Evolutionary conservation across 1,140 invertebrate species (phyloP).

Genomic region (Cotesia glomerata): DNA sequence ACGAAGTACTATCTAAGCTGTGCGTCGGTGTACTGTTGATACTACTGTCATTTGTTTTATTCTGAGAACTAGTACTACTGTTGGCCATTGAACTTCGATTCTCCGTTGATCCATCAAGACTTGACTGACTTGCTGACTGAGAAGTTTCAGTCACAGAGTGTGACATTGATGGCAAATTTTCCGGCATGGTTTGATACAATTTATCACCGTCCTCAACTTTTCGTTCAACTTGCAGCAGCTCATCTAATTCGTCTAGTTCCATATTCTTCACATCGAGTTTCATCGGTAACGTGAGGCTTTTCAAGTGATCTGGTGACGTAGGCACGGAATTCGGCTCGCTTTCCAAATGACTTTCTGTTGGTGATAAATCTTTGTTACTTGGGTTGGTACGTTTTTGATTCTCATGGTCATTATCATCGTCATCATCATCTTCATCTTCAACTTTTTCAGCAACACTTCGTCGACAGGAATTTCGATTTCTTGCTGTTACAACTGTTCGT

Average conservation of each 20-base stretch:
- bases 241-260: slow-evolving; percentile 76
- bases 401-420: slow-evolving; percentile 38
- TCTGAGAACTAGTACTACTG: slow-evolving; percentile 46
- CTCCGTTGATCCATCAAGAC: slow-evolving; percentile 39
- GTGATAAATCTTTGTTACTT: slow-evolving; percentile 37
- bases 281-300: slow-evolving; percentile 70
- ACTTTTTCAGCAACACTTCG: slow-evolving; percentile 55
- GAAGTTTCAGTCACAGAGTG: slow-evolving; percentile 53
- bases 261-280: slow-evolving; percentile 72
- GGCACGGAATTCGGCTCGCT: slow-evolving; percentile 52
- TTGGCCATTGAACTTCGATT: slow-evolving; percentile 41
- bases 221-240: slow-evolving; percentile 72
- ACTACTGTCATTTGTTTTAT: slow-evolving; percentile 51
- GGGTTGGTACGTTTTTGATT: slow-evolving; percentile 46
- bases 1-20: slow-evolving; percentile 57
- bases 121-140: slow-evolving; percentile 47
- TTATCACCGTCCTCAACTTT: slow-evolving; percentile 71
- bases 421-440: slow-evolving; percentile 27
- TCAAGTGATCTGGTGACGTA: slow-evolving; percentile 65
- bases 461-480: slow-evolving; percentile 74
- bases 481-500: slow-evolving; percentile 73
- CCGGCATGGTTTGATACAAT: slow-evolving; percentile 76
- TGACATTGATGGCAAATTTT: slow-evolving; percentile 68
- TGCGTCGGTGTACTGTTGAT: slow-evolving; percentile 59
- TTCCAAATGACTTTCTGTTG: slow-evolving; percentile 43